Evolutionary conservation across 2,888 invertebrate genomes (phyloP), one percentile per base, ranked within the genome.

Genomic region (Amphipyra tragopoginis): DNA sequence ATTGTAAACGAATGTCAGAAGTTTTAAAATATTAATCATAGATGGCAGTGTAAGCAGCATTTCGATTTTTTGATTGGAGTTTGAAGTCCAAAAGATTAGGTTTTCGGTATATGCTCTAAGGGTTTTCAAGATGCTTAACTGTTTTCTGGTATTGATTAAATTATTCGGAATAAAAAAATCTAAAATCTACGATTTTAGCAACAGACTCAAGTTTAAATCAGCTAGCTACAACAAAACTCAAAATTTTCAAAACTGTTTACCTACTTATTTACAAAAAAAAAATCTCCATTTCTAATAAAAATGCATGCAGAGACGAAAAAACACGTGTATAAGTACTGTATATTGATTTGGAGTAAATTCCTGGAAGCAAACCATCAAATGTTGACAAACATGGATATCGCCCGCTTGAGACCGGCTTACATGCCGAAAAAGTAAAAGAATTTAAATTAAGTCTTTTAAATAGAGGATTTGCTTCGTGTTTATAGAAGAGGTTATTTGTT

Each of bases 301-400:
- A 13, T 42, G 11, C 4, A 58, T 42, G 48, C 13, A 59, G n/a
- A 34, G 11, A 42, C 64, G 54, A 6, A 39, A 50, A 57, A 47
- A 40, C 52, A 59, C 45, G 54, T 61, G 58, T 53, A 11, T 7
- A n/a, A 10, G 38, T 54, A 50, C 36, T 67, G 61, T 69, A 62
- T 85, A 86, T 85, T 79, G 85, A 85, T 83, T 85, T 69, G 72
- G 77, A 81, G 76, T 77, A 66, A 75, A 83, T 82, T 74, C 81
- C 53, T 77, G 67, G 61, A 56, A 68, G 62, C 65, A 59, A 33
- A 43, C 54, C 60, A 50, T 74, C 75, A 75, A 72, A 74, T 81
- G 76, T 73, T 79, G 80, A 77, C 76, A 77, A 74, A 68, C 72
- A 72, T 47, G 47, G 66, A 61, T 76, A 73, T 65, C 61, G 61